Base-by-base conservation (phyloP, 2,797 vertebrate genomes). In the Pogoniulus pusillus region DNA sequence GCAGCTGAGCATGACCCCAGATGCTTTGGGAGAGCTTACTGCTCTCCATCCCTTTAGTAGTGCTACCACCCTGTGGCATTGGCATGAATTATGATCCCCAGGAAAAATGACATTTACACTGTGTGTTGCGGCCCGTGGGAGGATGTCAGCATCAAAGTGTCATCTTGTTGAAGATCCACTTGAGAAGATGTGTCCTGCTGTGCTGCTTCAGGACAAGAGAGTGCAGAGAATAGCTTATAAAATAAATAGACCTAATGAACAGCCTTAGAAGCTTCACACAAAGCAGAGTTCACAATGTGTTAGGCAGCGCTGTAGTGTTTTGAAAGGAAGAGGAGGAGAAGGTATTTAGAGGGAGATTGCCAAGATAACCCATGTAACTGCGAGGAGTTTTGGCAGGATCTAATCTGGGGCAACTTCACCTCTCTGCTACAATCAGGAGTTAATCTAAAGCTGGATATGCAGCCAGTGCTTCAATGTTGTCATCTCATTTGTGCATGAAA, bases 401-500 rank as follows among this genome's bases (percentile, higher is more conserved):
- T 32, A 49, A 4, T 51, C 4, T 79, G 71, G 24, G 34, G 59
- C 53, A 65, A 4, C 59, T n/a, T 54, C 66, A 45, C 43, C 39
- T 51, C 47, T 35, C 23, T 29, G 54, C 20, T 41, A 2, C 3
- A 12, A 7, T 16, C 32, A 49, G 77, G 72, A 71, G 62, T 12
- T 78, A 6, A 16, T 29, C 47, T 24, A 4, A 10, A 41, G n/a
- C 72, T 76, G 68, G 65, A 23, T 29, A 1, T 1, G 24, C 51
- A 51, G 55, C 0, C 0, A 32, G 18, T 19, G 27, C 82, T 66
- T 82, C 57, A 0, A 4, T 1, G 27, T 7, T 45, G 32, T 53
- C 26, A 17, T 49, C 54, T 47, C 3, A 0, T 26, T 30, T 1
- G 0, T 26, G 43, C 7, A 0, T 4, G 62, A 41, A 59, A 70